These are phyloP conservation scores for Pangasius krempfi DNA, from an alignment of 2,797 vertebrate species.

Conservation along the genomic window DNA sequence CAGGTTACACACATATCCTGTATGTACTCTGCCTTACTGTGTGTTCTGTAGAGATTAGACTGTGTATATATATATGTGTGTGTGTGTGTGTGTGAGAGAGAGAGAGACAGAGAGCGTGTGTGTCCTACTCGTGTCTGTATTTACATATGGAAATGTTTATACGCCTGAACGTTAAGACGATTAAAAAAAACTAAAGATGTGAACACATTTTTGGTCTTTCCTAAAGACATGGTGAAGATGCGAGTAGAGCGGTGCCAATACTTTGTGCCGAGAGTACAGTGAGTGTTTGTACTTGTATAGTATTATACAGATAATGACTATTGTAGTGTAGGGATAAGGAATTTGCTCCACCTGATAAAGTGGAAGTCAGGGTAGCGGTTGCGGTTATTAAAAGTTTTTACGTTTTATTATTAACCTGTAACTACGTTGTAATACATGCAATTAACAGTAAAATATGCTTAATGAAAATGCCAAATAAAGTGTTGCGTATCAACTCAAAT, in stretches of 20 bases:
- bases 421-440: neutral
- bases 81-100: neutral
- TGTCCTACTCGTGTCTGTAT: slow-evolving; percentile 67
- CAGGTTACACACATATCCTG: slow-evolving; percentile 33
- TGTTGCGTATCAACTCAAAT: neutral
- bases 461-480: neutral
- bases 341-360: neutral
- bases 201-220: neutral
- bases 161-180: slow-evolving; percentile 73
- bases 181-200: slow-evolving; percentile 65
- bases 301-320: neutral
- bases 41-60: slow-evolving; percentile 65
- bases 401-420: neutral
- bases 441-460: neutral
- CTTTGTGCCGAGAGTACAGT: neutral
- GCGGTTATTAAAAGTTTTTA: neutral
- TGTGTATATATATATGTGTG: slow-evolving; percentile 46
- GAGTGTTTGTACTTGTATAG: neutral
- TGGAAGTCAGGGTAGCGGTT: neutral
- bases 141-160: slow-evolving; percentile 77
- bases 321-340: neutral
- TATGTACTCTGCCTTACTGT: slow-evolving; percentile 66
- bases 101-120: slow-evolving; percentile 4
- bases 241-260: neutral
- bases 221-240: neutral